Percentiles rank a stretch among this genome's conserved stretches.
These are phyloP conservation scores for Pocota personata DNA, from an alignment of 2,888 invertebrate species.

Conservation along the genomic window DNA sequence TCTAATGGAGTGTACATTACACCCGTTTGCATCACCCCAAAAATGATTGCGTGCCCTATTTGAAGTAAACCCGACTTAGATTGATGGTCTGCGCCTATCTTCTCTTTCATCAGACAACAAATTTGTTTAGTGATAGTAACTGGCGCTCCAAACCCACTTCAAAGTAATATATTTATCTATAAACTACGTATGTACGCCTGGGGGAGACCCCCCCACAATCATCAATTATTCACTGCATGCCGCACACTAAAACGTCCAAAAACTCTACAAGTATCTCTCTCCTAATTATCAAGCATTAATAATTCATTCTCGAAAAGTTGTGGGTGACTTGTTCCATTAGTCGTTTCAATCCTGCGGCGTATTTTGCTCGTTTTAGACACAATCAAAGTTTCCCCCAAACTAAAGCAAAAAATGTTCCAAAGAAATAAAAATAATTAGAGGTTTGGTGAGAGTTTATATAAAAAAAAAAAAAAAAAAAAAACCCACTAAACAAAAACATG, in stretches of 20 bases:
- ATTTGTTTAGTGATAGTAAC: slow-evolving; percentile 2
- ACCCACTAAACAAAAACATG: not conserved
- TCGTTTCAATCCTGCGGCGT: not conserved
- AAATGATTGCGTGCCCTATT: not conserved
- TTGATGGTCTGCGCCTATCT: slow-evolving; percentile 1
- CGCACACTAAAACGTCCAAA: not conserved
- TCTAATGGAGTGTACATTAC: not conserved
- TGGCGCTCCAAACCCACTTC: not conserved
- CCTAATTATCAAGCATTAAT: slow-evolving; percentile 23
- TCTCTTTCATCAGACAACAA: not conserved
- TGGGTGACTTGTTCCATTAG: not conserved
- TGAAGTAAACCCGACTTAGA: slow-evolving; percentile 6
- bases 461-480: not conserved
- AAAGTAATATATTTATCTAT: not conserved
- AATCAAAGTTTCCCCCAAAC: not conserved
- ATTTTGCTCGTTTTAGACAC: not conserved
- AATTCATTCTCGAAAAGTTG: not conserved
- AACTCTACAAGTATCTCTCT: not conserved
- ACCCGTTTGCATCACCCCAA: not conserved
- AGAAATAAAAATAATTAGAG: not conserved
- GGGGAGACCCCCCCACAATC: not conserved
- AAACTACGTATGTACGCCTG: not conserved
- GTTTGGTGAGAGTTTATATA: not conserved
- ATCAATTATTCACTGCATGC: slow-evolving; percentile 8
- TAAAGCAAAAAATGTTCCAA: not conserved